Conservation (phyloP, 2,113 vertebrate genomes). For the Litocranius walleri region DNA sequence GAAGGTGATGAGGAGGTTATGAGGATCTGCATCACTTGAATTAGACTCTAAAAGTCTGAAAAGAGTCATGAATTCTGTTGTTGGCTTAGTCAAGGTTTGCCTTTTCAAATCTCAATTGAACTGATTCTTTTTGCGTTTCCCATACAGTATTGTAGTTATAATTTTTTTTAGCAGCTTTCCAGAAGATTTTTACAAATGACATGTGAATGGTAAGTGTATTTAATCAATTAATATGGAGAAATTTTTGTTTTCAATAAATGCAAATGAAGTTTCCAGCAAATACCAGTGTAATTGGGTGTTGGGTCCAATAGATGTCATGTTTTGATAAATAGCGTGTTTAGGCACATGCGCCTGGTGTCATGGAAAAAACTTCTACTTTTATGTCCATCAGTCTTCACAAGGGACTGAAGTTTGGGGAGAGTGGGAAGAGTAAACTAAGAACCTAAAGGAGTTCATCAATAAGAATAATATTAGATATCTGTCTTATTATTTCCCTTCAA, state of each 20-base stretch:
- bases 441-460: not conserved
- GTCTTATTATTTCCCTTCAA: not conserved
- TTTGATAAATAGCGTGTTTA: not conserved
- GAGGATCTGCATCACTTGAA: not conserved
- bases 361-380: not conserved
- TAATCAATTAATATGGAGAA: not conserved
- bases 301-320: not conserved
- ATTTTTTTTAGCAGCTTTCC: not conserved
- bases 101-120: not conserved
- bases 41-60: not conserved
- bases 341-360: not conserved
- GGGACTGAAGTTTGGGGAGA: not conserved
- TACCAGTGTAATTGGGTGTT: not conserved
- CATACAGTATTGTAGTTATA: not conserved
- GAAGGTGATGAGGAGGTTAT: not conserved
- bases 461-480: not conserved
- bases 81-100: not conserved
- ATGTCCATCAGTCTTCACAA: not conserved
- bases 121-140: not conserved
- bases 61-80: not conserved
- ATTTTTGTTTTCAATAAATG: not conserved
- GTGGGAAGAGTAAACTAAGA: not conserved
- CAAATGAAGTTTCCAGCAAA: not conserved
- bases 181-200: not conserved
- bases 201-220: not conserved